These are phyloP conservation scores for Trichogramma dendrolimi DNA, from an alignment of 2,888 invertebrate species.

Conservation along the genomic window DNA sequence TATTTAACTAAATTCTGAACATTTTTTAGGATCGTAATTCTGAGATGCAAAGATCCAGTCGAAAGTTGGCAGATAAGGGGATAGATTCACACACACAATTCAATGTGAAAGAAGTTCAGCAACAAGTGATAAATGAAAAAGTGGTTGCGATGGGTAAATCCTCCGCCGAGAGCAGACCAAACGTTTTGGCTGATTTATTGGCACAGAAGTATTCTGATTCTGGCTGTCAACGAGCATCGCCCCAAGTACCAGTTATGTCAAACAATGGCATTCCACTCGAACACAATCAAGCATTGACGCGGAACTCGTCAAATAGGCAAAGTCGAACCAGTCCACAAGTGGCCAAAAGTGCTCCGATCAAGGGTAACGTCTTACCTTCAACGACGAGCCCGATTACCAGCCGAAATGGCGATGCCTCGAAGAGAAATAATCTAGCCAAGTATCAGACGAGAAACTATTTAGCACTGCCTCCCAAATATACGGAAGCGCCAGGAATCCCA, in stretches of 20 bases:
- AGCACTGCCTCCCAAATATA: conserved; percentile 41
- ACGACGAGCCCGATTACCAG: too few relatives aligned
- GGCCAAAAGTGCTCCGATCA: too few relatives aligned
- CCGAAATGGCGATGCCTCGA: too few relatives aligned
- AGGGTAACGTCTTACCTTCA: too few relatives aligned
- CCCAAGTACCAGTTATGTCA: conserved; percentile 42
- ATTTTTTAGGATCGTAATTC: conserved; percentile 38
- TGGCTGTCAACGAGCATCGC: conserved; percentile 45
- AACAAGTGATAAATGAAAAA: conserved; percentile 53
- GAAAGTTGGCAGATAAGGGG: conserved; percentile 29
- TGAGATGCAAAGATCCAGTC: conserved; percentile 38
- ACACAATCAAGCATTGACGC: neutral
- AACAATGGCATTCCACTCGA: conserved; percentile 1
- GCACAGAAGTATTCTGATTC: conserved; percentile 45
- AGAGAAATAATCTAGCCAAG: neutral
- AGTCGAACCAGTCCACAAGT: too few relatives aligned
- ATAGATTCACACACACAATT: conserved; percentile 48
- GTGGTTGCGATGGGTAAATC: conserved; percentile 45
- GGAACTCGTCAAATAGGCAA: too few relatives aligned
- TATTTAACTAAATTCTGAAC: too few relatives aligned
- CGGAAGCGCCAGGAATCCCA: conserved; percentile 36
- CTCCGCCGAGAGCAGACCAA: conserved; percentile 36
- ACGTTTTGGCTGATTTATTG: conserved; percentile 41
- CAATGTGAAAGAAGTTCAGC: conserved; percentile 53
- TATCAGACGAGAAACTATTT: conserved; percentile 36